A percentile compares a stretch with the other conserved stretches of the same genome.
These are phyloP conservation scores for Stictonetta naevosa DNA, from an alignment of 2,113 vertebrate genomes.

Conservation along the genomic window DNA sequence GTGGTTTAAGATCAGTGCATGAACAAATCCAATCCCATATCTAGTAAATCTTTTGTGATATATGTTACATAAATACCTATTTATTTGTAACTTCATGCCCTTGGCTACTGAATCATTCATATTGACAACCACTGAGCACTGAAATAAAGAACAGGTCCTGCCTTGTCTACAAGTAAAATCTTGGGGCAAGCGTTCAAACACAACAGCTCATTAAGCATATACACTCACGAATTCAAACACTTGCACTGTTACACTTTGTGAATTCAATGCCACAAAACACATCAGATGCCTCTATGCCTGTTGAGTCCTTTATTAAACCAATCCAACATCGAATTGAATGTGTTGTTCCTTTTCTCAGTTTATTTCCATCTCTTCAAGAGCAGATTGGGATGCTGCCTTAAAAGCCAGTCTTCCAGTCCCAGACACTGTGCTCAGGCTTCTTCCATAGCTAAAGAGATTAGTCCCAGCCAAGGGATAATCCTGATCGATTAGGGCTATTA, in stretches of 20 bases:
- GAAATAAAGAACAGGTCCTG: background rate
- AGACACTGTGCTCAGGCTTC: background rate
- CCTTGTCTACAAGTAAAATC: background rate
- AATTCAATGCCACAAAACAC: background rate
- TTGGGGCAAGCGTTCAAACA: background rate
- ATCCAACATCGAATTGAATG: background rate
- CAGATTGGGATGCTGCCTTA: background rate
- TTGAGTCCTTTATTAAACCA: background rate
- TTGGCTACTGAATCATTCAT: background rate
- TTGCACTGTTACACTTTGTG: background rate
- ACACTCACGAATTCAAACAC: background rate
- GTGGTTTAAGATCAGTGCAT: background rate
- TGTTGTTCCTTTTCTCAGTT: background rate
- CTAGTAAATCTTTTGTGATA: background rate
- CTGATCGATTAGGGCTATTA: background rate
- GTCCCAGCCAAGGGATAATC: constrained; percentile 16
- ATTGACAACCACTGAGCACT: background rate
- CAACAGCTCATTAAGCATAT: background rate
- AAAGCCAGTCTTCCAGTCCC: background rate
- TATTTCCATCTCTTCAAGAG: background rate
- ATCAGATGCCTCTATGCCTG: background rate
- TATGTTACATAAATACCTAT: background rate
- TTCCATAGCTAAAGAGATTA: constrained; percentile 3
- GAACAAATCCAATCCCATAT: background rate
- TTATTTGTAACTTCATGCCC: background rate